Evolutionary conservation across 2,113 vertebrate species (phyloP), one percentile per base, ranked within the genome.

Genomic region (Misgurnus anguillicaudatus): DNA sequence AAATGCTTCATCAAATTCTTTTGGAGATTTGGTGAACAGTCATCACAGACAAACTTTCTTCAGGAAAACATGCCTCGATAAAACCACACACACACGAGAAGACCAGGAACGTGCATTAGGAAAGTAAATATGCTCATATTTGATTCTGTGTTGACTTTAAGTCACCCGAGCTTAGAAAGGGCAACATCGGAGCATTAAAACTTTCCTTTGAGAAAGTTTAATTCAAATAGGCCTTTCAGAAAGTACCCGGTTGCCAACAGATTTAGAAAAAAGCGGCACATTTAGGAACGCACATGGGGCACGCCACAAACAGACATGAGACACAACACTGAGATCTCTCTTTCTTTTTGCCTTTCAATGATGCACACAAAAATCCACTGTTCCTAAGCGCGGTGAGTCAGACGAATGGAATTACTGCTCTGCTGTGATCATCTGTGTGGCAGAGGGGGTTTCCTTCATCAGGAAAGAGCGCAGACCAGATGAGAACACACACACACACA

Each of bases 351-450:
- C 36, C 36, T 75, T 75, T 82, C 77, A 73, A 74, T 82, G 81
- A 82, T 79, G 79, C 84, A 85, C 80, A 85, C 75, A 85, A 83
- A 81, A 83, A 83, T 85, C 80, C 74, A 84, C 82, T 86, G 85
- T 86, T 84, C 77, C 85, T 69, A 77, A 62, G 74, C 64, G 1
- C n/a, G 47, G 80, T 86, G 85, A 86, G 82, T 86, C 85, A 86
- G 68, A 47, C 74, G 80, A 74, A 70, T 82, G 82, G 85, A 82
- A 86, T 84, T 82, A 76, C 55, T 72, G 68, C 77, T 82, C 81
- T 84, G 82, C 75, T 84, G 57, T 62, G 82, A 84, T 80, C 73
- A 80, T 85, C 77, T 80, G 79, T 39, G 41, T 47, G 31, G 74
- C 74, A 69, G 75, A 79, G 85, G 85, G 85, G 85, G 80, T 86